Base-by-base conservation (phyloP, 2,888 invertebrate genomes). In the Trichacis sp. region DNA sequence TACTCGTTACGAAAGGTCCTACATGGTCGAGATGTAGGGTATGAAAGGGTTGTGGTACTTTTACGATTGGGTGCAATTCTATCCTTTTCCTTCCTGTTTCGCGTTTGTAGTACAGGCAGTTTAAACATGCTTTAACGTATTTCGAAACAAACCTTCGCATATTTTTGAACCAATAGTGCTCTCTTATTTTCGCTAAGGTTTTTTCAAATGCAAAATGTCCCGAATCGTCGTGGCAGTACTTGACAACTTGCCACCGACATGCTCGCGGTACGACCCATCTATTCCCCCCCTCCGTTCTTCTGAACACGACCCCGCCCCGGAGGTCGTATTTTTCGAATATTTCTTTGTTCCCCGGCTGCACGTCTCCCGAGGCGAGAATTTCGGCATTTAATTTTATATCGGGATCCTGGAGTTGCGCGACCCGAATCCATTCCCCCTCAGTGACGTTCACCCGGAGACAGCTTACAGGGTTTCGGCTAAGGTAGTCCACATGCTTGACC, bases 141-240 rank as follows among this genome's bases (percentile, higher is more conserved):
- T 82, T 76, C 47, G 77, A 75, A 0, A 84, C 77, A 42, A 80
- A 83, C 1, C 69, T 54, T 29, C 71, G 67, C 81, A 85, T 80
- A 3, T 75, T 72, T 0, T 79, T 78, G 50, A 85, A 85, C 83
- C 83, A 85, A 68, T 82, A 86, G n/a, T 72, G 68, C 40, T 75
- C 71, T 2, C 68, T 53, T 11, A 84, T 58, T 46, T 70, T 69
- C 8, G 73, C 66, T 1, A 81, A n/a, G 0, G 80, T 82, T 51
- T 80, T 82, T 2, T 80, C 77, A 1, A 76, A 18, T 1, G 75
- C 80, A 57, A 83, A 77, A 63, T 85, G 83, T 8, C 83, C 82
- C 11, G 76, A 64, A 11, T 83, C 80, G 46, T 85, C 83, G 51
- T 85, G 84, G 47, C 79, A 80, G 29, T 71, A 67, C 5, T 73